Conservation (phyloP, 2,797 vertebrate genomes). For the Tapera naevia region DNA sequence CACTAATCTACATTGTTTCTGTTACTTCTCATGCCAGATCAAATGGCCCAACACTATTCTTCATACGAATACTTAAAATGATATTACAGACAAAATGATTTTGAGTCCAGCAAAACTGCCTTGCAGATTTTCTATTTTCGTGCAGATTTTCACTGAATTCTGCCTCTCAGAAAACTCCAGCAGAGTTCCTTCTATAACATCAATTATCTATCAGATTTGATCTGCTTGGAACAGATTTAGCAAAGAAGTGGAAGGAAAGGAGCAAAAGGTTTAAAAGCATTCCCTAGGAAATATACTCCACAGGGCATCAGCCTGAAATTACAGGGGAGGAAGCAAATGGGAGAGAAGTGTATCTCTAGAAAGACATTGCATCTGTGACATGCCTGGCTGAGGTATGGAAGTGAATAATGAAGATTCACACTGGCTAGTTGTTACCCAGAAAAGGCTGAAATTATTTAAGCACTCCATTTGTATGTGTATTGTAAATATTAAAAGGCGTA, state of each 20-base stretch:
- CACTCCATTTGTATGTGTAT: not conserved
- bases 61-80: constrained; percentile 37
- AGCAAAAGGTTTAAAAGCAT: constrained; percentile 41
- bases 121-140: constrained; percentile 27
- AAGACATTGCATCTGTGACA: not conserved
- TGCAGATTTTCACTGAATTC: constrained; percentile 6
- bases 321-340: constrained; percentile 28
- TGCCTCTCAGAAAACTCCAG: constrained; percentile 48
- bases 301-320: constrained; percentile 34
- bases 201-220: constrained; percentile 40
- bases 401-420: not conserved
- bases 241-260: constrained; percentile 22
- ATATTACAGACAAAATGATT: constrained; percentile 29
- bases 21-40: constrained; percentile 41
- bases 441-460: not conserved
- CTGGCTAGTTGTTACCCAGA: not conserved
- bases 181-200: constrained; percentile 51
- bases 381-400: not conserved
- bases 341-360: not conserved
- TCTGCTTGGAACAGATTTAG: constrained; percentile 52
- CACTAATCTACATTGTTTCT: not conserved
- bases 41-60: constrained; percentile 43
- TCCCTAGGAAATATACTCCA: not conserved
- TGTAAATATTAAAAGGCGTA: not conserved
- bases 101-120: constrained; percentile 3